phyloP scores from a whole-genome alignment of 2,113 vertebrate genomes.

The Notiomystis cincta region DNA sequence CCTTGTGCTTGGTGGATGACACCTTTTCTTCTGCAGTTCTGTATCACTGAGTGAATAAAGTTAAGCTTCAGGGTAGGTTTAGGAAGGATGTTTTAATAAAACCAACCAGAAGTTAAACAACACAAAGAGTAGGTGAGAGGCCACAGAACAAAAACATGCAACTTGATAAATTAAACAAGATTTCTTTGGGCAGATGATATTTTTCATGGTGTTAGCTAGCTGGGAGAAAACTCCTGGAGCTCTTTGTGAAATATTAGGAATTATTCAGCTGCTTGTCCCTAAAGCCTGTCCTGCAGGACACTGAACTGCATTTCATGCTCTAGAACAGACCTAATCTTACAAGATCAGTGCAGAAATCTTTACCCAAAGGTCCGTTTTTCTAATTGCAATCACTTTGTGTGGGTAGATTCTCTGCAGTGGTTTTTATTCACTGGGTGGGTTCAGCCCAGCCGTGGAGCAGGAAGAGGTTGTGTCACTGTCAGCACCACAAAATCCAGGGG shows the following conservation, averaged over 20 bases:
- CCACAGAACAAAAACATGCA: background rate
- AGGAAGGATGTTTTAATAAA: background rate
- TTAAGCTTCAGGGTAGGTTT: background rate
- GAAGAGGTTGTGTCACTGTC: background rate
- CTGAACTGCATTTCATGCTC: background rate
- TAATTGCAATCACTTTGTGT: background rate
- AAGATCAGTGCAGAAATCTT: background rate
- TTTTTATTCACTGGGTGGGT: background rate
- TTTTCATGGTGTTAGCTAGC: background rate
- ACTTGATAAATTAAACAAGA: background rate
- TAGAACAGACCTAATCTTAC: background rate
- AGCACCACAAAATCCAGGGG: background rate
- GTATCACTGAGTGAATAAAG: background rate
- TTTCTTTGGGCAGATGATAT: background rate
- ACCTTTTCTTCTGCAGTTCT: background rate
- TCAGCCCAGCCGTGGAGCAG: background rate
- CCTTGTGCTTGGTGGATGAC: background rate
- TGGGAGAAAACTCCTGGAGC: background rate
- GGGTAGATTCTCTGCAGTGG: background rate
- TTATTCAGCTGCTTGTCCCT: background rate
- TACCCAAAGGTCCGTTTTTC: background rate
- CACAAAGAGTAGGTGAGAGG: background rate
- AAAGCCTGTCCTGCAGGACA: background rate
- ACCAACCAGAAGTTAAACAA: background rate
- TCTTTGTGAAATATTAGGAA: background rate